These are phyloP conservation scores for Polypterus senegalus DNA, from an alignment of 2,113 vertebrate species.

Conservation along the genomic window DNA sequence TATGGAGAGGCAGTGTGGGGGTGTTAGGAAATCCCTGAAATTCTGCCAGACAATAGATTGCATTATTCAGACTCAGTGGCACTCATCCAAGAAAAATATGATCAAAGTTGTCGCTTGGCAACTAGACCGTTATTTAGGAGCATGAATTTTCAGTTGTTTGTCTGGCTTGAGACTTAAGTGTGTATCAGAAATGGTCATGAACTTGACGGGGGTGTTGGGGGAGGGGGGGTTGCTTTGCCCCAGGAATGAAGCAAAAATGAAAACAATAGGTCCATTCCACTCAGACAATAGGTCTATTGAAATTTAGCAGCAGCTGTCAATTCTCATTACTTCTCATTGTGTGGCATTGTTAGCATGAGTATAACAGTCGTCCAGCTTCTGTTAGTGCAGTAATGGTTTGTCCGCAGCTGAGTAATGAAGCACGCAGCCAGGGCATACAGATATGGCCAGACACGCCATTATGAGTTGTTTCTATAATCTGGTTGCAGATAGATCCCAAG, in stretches of 20 bases:
- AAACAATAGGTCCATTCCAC: slow-evolving; percentile 22
- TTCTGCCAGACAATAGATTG: slow-evolving; percentile 29
- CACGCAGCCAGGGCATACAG: background rate
- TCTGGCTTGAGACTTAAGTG: background rate
- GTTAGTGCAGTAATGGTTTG: slow-evolving; percentile 21
- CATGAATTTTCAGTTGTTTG: background rate
- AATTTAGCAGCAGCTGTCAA: slow-evolving; percentile 31
- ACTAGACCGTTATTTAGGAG: background rate
- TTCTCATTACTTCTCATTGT: slow-evolving; percentile 30
- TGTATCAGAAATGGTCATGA: slow-evolving; percentile 18
- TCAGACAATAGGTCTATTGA: slow-evolving; percentile 25
- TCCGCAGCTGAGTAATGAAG: slow-evolving; percentile 31
- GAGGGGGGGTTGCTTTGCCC: too few relatives aligned
- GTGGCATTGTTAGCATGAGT: slow-evolving; percentile 22
- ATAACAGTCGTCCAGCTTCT: slow-evolving; percentile 16
- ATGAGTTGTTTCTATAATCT: too few relatives aligned
- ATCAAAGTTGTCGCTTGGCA: slow-evolving; percentile 21
- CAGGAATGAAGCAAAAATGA: background rate
- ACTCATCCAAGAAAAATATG: slow-evolving; percentile 23
- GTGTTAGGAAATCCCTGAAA: slow-evolving; percentile 7
- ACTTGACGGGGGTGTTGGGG: background rate
- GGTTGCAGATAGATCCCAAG: too few relatives aligned
- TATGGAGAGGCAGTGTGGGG: too few relatives aligned
- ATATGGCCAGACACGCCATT: too few relatives aligned
- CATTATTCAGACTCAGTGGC: slow-evolving; percentile 28